Base-by-base conservation (phyloP, 2,797 vertebrate species). In the Platyrinchus mystaceus region DNA sequence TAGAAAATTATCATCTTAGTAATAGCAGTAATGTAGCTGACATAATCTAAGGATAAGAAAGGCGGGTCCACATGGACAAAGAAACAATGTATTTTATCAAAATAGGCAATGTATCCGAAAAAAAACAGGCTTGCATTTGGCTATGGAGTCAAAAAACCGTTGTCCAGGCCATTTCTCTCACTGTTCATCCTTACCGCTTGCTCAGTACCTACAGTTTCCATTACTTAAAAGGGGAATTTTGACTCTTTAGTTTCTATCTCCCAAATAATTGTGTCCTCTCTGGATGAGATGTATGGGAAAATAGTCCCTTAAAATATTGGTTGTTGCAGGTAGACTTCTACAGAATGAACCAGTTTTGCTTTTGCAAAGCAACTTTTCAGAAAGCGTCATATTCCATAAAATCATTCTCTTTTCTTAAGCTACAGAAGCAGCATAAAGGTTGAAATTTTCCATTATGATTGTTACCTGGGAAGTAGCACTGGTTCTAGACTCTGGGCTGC, bases 401-500 rank as follows among this genome's bases (percentile, higher is more conserved):
- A 97, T 98, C 98, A 98, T 98, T 98, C 98, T 98, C 98, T 97
- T 98, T 98, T 98, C 98, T 98, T 98, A 98, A 98, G 97, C 98
- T 98, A 98, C 97, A 98, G 98, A 98, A 98, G 97, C 98, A 98
- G 98, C 98, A 98, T 96, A 98, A 98, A 98, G 94, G 97, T 98
- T 95, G 97, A 97, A 97, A 97, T 98, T 98, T 98, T 97, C 97
- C 97, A 97, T 98, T 98, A 97, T 97, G 95, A 96, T 97, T 98
- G 97, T 98, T 98, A 98, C 98, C 98, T 98, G 97, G 96, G 97
- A 98, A 98, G 98, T 97, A 98, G 98, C 97, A 98, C 97, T 98
- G 98, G 98, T 98, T 98, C 98, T 98, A 98, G 97, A 98, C 97
- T 98, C 98, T 98, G 98, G 98, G 98, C 97, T 98, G 98, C 98